These are phyloP conservation scores for Nomia melanderi DNA, from an alignment of 1,140 invertebrate species.

Conservation along the genomic window DNA sequence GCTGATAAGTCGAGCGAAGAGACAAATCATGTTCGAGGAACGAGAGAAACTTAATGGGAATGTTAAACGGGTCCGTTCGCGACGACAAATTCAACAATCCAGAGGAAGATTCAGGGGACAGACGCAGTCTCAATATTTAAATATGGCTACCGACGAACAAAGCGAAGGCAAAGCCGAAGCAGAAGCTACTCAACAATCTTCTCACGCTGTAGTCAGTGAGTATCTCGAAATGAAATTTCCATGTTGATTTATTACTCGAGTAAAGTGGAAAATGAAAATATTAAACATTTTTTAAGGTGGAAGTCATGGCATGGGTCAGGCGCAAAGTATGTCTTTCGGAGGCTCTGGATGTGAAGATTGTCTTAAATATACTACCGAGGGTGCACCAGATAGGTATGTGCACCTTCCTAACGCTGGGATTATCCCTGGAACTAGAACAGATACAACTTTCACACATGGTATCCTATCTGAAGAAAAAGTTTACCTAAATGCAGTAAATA, in stretches of 20 bases:
- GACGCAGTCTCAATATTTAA: constrained; percentile 91
- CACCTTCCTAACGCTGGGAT: constrained; percentile 27
- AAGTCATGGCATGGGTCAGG: constrained; percentile 89
- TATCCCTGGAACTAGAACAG: constrained; percentile 32
- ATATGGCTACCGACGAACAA: constrained; percentile 81
- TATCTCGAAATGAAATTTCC: constrained; percentile 63
- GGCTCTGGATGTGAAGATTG: constrained; percentile 77
- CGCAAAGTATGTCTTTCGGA: constrained; percentile 85
- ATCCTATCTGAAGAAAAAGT: constrained; percentile 7
- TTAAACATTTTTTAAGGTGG: constrained; percentile 81
- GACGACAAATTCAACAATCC: constrained; percentile 58
- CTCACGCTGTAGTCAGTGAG: constrained; percentile 89
- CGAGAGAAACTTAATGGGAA: constrained; percentile 54
- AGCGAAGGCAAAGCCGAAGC: constrained; percentile 89
- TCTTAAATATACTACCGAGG: constrained; percentile 58
- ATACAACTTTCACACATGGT: not conserved
- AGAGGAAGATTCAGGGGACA: constrained; percentile 83
- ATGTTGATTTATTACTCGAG: not conserved
- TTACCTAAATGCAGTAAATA: no score
- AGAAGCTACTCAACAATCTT: constrained; percentile 86
- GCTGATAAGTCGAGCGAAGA: constrained; percentile 56
- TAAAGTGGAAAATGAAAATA: not conserved
- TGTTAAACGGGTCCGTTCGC: constrained; percentile 34
- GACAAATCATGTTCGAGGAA: constrained; percentile 60
- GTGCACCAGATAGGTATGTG: constrained; percentile 48